Evolutionary conservation across 2,113 vertebrate species (phyloP).

Genomic region (Lepisosteus oculatus): DNA sequence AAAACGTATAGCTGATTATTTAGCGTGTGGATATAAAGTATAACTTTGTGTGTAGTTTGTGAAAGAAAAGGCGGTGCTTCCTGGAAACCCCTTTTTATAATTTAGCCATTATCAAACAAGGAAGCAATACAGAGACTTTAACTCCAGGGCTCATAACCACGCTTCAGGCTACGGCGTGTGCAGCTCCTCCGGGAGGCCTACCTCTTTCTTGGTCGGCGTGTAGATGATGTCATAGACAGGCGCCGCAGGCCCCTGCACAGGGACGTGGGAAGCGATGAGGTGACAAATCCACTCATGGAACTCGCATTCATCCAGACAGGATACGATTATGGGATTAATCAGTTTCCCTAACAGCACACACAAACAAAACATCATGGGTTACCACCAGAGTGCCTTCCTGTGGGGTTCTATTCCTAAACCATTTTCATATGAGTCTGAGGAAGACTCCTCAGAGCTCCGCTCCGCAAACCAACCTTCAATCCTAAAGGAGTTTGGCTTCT

Average conservation of each 20-base stretch:
- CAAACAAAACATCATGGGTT: conserved; percentile 11
- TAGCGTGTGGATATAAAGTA: too few relatives aligned
- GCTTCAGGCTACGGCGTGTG: too few relatives aligned
- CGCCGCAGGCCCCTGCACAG: conserved; percentile 60
- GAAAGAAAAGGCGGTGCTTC: too few relatives aligned
- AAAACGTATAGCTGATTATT: too few relatives aligned
- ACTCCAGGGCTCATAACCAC: too few relatives aligned
- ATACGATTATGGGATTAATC: conserved; percentile 73
- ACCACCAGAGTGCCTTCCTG: too few relatives aligned
- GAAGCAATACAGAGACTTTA: too few relatives aligned
- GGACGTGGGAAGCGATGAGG: conserved; percentile 63
- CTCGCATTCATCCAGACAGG: conserved; percentile 56
- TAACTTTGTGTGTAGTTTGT: too few relatives aligned
- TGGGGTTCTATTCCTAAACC: too few relatives aligned
- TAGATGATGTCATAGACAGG: conserved; percentile 72
- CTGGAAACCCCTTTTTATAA: too few relatives aligned
- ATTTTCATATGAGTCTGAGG: not conserved
- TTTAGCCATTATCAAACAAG: too few relatives aligned
- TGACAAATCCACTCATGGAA: conserved; percentile 70
- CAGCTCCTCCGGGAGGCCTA: not conserved
- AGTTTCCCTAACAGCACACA: conserved; percentile 57
- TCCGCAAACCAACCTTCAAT: conserved; percentile 79
- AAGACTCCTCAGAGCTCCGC: not conserved
- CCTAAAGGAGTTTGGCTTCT: conserved; percentile 80
- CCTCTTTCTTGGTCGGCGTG: conserved; percentile 52